phyloP scores from a whole-genome alignment of 2,113 vertebrate species.

The Upupa epops region DNA sequence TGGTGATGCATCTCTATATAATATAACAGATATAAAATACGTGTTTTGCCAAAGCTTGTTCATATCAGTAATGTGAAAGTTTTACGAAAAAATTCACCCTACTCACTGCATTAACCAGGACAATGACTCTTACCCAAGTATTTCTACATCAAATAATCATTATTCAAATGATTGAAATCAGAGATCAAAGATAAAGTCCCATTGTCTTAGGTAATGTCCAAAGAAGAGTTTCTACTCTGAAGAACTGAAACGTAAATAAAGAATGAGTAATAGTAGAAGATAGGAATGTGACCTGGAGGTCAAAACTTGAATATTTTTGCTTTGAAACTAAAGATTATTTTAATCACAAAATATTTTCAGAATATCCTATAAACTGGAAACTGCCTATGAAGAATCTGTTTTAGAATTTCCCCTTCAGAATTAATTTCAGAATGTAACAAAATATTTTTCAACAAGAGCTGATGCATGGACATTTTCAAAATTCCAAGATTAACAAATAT shows the following conservation, averaged over 20 bases:
- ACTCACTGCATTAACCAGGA: background rate
- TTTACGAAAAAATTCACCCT: background rate
- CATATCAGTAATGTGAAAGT: background rate
- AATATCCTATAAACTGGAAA: background rate
- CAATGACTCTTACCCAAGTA: background rate
- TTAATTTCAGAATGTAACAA: background rate
- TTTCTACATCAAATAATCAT: background rate
- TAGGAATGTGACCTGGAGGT: background rate
- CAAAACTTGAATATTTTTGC: background rate
- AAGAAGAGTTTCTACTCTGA: background rate
- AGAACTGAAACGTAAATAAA: background rate
- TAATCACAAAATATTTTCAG: background rate
- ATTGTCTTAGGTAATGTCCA: background rate
- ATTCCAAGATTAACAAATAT: background rate
- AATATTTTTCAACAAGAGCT: background rate
- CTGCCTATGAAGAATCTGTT: background rate
- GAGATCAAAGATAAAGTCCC: background rate
- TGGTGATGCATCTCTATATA: background rate
- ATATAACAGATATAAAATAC: background rate
- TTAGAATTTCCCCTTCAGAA: background rate
- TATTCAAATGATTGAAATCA: background rate
- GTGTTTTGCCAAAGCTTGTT: background rate
- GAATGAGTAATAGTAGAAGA: background rate
- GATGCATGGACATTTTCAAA: background rate
- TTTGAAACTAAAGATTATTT: background rate